phyloP scores from a whole-genome alignment of 2,888 invertebrate genomes.

The Mellilla xanthometata region DNA sequence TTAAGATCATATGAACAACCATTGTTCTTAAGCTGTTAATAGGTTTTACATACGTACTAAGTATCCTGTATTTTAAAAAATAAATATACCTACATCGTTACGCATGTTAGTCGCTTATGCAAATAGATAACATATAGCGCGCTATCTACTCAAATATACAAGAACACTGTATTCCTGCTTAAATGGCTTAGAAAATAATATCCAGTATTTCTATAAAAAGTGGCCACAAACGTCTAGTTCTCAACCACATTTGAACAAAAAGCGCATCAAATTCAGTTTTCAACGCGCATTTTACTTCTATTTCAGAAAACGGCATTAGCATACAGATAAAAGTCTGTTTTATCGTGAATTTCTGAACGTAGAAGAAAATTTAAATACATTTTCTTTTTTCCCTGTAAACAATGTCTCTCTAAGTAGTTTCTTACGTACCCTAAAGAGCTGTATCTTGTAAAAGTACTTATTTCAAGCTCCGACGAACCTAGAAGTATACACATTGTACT shows the following conservation, averaged over 20 bases:
- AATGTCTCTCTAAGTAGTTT: conserved; percentile 31
- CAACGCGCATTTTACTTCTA: background rate
- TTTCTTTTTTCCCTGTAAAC: conserved; percentile 25
- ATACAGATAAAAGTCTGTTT: conserved; percentile 13
- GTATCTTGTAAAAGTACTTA: conserved; percentile 46
- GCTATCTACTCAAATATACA: too few relatives aligned
- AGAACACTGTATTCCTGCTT: too few relatives aligned
- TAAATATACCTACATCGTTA: too few relatives aligned
- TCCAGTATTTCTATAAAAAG: background rate
- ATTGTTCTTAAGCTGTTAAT: too few relatives aligned
- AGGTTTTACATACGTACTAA: too few relatives aligned
- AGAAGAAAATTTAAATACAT: conserved; percentile 31
- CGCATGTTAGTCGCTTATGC: too few relatives aligned
- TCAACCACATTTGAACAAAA: background rate
- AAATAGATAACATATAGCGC: too few relatives aligned
- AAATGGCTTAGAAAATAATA: too few relatives aligned
- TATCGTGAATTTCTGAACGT: conserved; percentile 1
- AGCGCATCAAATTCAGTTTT: conserved; percentile 1
- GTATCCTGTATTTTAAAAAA: too few relatives aligned
- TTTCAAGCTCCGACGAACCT: conserved; percentile 53
- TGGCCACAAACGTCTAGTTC: background rate
- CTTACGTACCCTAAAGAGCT: conserved; percentile 37
- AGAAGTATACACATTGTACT: conserved; percentile 62
- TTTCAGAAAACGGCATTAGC: conserved; percentile 3
- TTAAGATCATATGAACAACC: too few relatives aligned